phyloP scores from a whole-genome alignment of 2,888 invertebrate genomes.

The Acrocyrtus sp. region DNA sequence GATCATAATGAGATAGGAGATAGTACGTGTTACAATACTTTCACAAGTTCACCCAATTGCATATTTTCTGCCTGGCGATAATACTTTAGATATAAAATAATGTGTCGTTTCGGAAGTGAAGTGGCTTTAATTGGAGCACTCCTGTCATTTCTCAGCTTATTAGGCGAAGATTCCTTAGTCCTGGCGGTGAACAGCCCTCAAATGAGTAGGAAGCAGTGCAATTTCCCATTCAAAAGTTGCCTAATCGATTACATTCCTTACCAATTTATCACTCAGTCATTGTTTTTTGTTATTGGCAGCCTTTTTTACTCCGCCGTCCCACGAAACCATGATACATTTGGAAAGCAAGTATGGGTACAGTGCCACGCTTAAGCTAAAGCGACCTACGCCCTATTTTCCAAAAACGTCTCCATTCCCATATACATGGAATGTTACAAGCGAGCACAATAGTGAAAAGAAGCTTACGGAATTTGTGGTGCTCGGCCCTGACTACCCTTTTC shows the following conservation, averaged over 20 bases:
- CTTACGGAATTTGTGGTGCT: constrained; percentile 21
- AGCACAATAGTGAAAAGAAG: background rate
- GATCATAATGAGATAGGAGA: background rate
- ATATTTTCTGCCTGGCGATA: background rate
- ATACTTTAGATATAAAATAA: background rate
- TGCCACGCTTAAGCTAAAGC: constrained; percentile 18
- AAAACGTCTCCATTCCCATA: background rate
- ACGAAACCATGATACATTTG: constrained; percentile 19
- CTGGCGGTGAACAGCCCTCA: constrained; percentile 23
- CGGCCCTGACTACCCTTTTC: constrained; percentile 35
- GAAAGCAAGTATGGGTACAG: constrained; percentile 42
- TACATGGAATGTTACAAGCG: background rate
- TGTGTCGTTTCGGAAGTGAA: background rate
- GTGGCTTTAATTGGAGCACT: too few species aligned
- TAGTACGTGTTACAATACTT: background rate
- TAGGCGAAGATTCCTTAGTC: background rate
- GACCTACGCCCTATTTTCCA: background rate
- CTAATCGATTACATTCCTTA: background rate
- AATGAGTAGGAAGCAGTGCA: too few species aligned
- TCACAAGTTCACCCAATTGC: background rate
- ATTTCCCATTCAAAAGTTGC: too few species aligned
- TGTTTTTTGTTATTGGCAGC: background rate
- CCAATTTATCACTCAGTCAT: background rate
- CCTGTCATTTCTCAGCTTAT: too few species aligned
- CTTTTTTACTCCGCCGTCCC: constrained; percentile 28